Base-by-base conservation (phyloP, 2,888 invertebrate genomes). In the Cistogaster globosa region DNA sequence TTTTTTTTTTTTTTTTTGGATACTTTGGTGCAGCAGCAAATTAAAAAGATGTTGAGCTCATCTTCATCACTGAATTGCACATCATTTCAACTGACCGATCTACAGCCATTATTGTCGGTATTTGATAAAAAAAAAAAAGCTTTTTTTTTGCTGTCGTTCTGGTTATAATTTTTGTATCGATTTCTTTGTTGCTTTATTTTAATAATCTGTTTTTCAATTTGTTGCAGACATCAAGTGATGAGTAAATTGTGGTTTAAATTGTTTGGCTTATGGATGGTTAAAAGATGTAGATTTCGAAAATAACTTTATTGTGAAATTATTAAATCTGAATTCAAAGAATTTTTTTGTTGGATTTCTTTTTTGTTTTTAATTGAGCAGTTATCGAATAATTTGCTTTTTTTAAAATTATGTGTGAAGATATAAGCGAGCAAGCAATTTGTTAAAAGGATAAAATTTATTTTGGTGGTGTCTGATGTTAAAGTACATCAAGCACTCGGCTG, bases 221-320 rank as follows among this genome's bases (percentile, higher is more conserved):
- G 6, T 65, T 48, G 36, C 72, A 67, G 67, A 32, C 74, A 32
- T 51, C 20, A n/a, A 58, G 58, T 77, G 74, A 51, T 82, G 76
- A 71, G 65, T 83, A 71, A 77, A 76, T 77, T 72, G 77, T 72
- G 83, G 45, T 53, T 20, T 32, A 80, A 58, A 60, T 62, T 65
- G 57, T 76, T 67, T 63, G 69, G 38, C 51, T 75, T 79, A 71
- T 75, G 75, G 79, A 79, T 79, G 69, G 75, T 58, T 55, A 38
- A 65, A 55, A 68, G 45, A 51, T 55, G 62, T 12, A 36, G 51
- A 26, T 67, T 45, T 14, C 5, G 53, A 42, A 60, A 57, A 72
- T 55, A 60, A 58, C 67, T 68, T 81, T 63, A 71, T 83, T 74
- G 79, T 79, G 78, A 75, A 74, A 79, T 71, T 71, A 78, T 78